Conservation (phyloP, 1,140 invertebrate species). For the Polyergus mexicanus region DNA sequence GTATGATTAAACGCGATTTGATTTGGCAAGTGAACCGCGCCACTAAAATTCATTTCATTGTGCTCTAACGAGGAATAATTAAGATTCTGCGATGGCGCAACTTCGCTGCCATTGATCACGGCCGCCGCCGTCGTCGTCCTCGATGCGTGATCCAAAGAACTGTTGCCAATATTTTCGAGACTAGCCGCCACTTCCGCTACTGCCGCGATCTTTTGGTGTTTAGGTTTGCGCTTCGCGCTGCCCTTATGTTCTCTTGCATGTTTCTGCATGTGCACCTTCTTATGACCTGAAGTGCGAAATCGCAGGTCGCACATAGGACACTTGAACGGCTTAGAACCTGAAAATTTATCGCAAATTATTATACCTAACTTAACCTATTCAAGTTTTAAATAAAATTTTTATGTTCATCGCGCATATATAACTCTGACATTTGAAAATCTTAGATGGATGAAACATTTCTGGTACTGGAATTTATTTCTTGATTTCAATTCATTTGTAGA, state of each 20-base stretch:
- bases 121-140: background rate
- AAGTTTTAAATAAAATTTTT: background rate
- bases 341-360: conserved; percentile 51
- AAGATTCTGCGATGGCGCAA: conserved; percentile 2
- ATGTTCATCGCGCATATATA: background rate
- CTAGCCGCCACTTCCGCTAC: conserved; percentile 67
- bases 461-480: too few relatives aligned
- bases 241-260: conserved; percentile 86
- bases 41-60: conserved; percentile 71
- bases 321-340: conserved; percentile 90
- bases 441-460: background rate
- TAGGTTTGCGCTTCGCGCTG: conserved; percentile 67
- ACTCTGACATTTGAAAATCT: background rate
- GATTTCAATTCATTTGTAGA: too few relatives aligned
- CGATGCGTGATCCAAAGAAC: background rate
- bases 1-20: conserved; percentile 78
- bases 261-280: conserved; percentile 88
- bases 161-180: conserved; percentile 57
- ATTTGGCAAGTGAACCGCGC: conserved; percentile 59
- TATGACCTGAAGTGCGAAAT: conserved; percentile 91
- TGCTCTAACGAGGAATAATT: conserved; percentile 68
- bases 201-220: conserved; percentile 68
- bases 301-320: conserved; percentile 89
- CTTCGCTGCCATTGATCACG: conserved; percentile 14
- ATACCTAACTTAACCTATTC: background rate